Base-by-base conservation (phyloP, 2,113 vertebrate species). In the Opisthocomus hoazin region DNA sequence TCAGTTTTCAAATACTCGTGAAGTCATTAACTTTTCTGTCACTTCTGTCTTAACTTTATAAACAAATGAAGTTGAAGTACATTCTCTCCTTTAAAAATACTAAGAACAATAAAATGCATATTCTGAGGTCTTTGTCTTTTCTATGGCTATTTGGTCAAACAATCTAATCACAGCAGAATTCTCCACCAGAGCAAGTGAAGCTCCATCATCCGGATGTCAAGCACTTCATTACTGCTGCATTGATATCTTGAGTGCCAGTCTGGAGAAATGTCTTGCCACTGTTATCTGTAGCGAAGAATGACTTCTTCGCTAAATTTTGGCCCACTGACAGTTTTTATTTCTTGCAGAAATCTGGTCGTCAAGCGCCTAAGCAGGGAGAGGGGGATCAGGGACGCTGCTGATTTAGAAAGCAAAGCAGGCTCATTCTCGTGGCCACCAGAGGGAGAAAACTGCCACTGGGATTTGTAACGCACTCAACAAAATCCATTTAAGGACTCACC, bases 401-500 rank as follows among this genome's bases (percentile, higher is more conserved):
- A 4, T 56, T 16, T 8, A n/a, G 45, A 43, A 65, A 11, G 21
- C 1, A 4, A 18, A 15, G 24, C 7, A 12, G 50, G 5, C 30
- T 66, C 3, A 2, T 57, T 79, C 23, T 56, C 15, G 4, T 18
- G 45, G 50, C 88, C 95, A 81, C 74, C 60, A 95, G 91, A 11
- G 89, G 93, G 88, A 85, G 84, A n/a, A 54, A 24, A 29, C 32
- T 45, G 32, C 50, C 37, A 3, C 37, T 10, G 10, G n/a, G 43
- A 2, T 51, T 39, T 29, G 9, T 10, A 6, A 32, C 4, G 3
- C 1, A 3, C 41, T 53, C 15, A 11, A 6, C 34, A 15, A 50
- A 32, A 68, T 16, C 20, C 0, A 0, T 16, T 12, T 23, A 12
- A 19, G 43, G 10, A 6, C 2, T 5, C 30, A 15, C 1, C 21